Conservation (phyloP, 2,797 vertebrate species). For the Florisuga fusca region DNA sequence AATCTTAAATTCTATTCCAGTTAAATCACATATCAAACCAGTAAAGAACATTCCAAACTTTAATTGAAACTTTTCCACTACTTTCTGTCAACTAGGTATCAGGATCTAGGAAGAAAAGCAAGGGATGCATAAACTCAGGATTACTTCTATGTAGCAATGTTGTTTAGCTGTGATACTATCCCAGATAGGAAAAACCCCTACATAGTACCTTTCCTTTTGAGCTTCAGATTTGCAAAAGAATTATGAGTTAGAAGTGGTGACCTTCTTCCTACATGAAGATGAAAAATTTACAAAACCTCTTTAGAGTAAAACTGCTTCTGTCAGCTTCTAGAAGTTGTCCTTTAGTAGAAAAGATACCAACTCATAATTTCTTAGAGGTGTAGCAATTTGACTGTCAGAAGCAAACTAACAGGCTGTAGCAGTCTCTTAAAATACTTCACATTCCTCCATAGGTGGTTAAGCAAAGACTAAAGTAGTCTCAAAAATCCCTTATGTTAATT, state of each 20-base stretch:
- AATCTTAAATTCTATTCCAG: background rate
- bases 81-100: background rate
- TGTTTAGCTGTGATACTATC: background rate
- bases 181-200: background rate
- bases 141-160: background rate
- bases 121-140: background rate
- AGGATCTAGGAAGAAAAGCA: background rate
- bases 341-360: conserved; percentile 8
- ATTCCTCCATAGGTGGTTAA: conserved; percentile 19
- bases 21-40: background rate
- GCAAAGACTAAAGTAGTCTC: background rate
- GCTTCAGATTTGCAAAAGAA: conserved; percentile 12
- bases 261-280: background rate
- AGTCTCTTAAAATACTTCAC: conserved; percentile 38
- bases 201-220: background rate
- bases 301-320: background rate
- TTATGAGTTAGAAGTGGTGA: background rate
- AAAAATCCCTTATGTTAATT: background rate
- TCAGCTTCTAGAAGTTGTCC: background rate
- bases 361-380: conserved; percentile 9
- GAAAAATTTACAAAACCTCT: background rate
- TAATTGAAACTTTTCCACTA: background rate
- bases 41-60: background rate
- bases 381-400: background rate
- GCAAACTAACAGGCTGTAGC: conserved; percentile 5